A percentile compares a stretch with the other conserved stretches of the same genome.
Conservation (phyloP, 1,140 invertebrate species). For the Liolophura sinensis region DNA sequence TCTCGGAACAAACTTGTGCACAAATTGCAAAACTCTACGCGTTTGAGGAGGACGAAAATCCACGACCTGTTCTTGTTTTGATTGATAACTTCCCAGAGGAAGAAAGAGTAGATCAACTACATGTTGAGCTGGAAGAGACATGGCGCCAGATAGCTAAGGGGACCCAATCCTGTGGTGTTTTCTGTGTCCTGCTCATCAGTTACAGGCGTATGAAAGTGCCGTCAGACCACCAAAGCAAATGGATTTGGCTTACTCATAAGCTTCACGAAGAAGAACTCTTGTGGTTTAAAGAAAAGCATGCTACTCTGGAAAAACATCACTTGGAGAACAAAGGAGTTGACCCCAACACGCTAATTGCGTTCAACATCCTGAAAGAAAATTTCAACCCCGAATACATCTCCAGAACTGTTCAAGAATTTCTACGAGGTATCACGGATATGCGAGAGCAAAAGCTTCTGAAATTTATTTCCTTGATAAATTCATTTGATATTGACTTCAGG, state of each 20-base stretch:
- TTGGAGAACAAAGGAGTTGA: slow-evolving; percentile 19
- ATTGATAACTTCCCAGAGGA: slow-evolving; percentile 41
- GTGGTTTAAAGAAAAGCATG: slow-evolving; percentile 27
- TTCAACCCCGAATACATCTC: slow-evolving; percentile 29
- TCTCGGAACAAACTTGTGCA: slow-evolving; percentile 30
- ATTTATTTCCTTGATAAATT: slow-evolving; percentile 30
- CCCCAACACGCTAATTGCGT: slow-evolving; percentile 32
- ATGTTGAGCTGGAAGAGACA: slow-evolving; percentile 23
- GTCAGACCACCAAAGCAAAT: slow-evolving; percentile 4
- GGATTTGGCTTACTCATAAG: slow-evolving; percentile 20
- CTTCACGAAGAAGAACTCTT: slow-evolving; percentile 18
- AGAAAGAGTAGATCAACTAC: slow-evolving; percentile 26
- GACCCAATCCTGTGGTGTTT: slow-evolving; percentile 2
- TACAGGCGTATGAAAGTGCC: slow-evolving; percentile 10
- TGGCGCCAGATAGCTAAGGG: no score
- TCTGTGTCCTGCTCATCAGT: slow-evolving; percentile 26
- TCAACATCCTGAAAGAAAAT: slow-evolving; percentile 36
- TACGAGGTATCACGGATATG: slow-evolving; percentile 14
- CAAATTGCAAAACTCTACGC: slow-evolving; percentile 29
- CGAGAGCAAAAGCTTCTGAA: slow-evolving; percentile 27
- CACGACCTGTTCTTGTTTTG: slow-evolving; percentile 33
- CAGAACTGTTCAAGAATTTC: slow-evolving; percentile 24
- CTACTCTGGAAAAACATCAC: slow-evolving; percentile 16
- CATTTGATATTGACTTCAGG: slow-evolving; percentile 27
- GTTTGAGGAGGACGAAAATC: slow-evolving; percentile 19